Base-by-base conservation (phyloP, 2,797 vertebrate species). In the Centropyge bicolor region DNA sequence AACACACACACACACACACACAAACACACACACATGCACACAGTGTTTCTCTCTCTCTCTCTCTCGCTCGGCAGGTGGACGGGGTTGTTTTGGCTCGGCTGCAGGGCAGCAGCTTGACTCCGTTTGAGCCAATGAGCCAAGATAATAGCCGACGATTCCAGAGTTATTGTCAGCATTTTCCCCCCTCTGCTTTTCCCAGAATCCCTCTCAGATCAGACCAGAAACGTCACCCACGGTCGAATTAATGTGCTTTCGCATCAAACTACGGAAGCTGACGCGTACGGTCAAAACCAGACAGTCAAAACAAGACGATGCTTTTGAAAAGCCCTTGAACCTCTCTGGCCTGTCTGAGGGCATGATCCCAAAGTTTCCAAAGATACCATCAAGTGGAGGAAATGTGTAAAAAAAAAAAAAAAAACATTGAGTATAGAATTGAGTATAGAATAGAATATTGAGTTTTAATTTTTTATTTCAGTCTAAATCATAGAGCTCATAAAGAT, bases 91-190 rank as follows among this genome's bases (percentile, higher is more conserved):
- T 95, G 93, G 94, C 94, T 91, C 78, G 70, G 85, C 89, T 66
- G 88, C 81, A 84, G 90, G 88, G 92, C 94, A 94, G 93, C 94
- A 95, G 95, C 93, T 93, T 93, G 93, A 93, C 91, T 93, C 90
- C 90, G 81, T 92, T 92, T 93, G 92, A 94, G 91, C 89, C 93
- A 93, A 93, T 94, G 93, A 94, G 92, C 90, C 89, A 93, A 93
- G 93, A 93, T 93, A 93, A 94, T 93, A 88, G 89, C 74, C 64
- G 79, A 89, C 88, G 90, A 94, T 92, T 94, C 91, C 92, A 92
- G 91, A 91, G 88, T 93, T 89, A 93, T 93, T 92, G 93, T 93
- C 91, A 84, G 81, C 64, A 46, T 40, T 75, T 72, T 64, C 66
- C 77, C 70, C 80, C 82, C 86, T 78, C 79, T 73, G 88, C 71